Conservation (phyloP, 2,888 invertebrate species). For the Archips xylosteana region DNA sequence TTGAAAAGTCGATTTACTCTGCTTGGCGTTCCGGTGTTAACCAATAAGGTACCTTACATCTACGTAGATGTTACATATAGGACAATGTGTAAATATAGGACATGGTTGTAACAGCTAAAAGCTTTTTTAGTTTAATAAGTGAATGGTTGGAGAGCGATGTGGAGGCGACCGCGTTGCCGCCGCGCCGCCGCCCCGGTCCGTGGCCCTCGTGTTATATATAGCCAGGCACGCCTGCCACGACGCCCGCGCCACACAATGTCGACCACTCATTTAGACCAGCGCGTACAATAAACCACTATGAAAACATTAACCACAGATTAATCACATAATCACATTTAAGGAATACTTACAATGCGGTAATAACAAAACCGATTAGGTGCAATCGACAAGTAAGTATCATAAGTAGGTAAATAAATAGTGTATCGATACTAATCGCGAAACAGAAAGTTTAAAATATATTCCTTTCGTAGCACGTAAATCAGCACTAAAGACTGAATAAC, state of each 20-base stretch:
- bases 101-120: slow-evolving; percentile 34
- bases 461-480: too few species aligned
- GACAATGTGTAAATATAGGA: slow-evolving; percentile 35
- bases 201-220: slow-evolving; percentile 83
- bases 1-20: neutral
- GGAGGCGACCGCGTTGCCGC: slow-evolving; percentile 58
- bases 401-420: neutral
- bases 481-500: too few species aligned
- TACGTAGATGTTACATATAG: too few species aligned
- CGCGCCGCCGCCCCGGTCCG: slow-evolving; percentile 46
- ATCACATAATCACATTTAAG: neutral
- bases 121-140: slow-evolving; percentile 60
- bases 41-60: too few species aligned
- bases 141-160: slow-evolving; percentile 66
- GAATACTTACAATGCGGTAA: neutral
- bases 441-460: too few species aligned
- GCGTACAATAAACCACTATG: slow-evolving; percentile 33
- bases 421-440: too few species aligned
- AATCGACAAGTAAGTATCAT: neutral
- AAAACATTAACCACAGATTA: slow-evolving; percentile 19
- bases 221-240: slow-evolving; percentile 76
- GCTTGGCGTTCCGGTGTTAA: neutral
- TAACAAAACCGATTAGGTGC: neutral
- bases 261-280: slow-evolving; percentile 62
- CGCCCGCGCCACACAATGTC: slow-evolving; percentile 70